These are phyloP conservation scores for Octopus bimaculoides DNA, from an alignment of 1,140 invertebrate species.

Conservation along the genomic window DNA sequence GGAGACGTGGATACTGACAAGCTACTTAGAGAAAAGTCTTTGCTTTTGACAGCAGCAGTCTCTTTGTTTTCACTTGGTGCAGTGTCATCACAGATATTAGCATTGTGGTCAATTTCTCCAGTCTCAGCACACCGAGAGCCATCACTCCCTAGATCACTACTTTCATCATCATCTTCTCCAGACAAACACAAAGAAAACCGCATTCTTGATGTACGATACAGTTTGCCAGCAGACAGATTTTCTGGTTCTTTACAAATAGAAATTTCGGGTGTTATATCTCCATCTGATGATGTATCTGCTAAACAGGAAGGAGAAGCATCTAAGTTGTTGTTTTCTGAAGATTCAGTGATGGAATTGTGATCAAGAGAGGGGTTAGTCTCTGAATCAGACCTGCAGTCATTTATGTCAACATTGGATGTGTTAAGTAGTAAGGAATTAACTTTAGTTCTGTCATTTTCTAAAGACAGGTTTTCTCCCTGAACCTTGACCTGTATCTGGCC, in stretches of 20 bases:
- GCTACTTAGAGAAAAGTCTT: background rate
- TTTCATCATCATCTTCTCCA: background rate
- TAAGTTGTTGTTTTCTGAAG: no score
- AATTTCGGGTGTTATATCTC: background rate
- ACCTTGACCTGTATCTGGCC: no score
- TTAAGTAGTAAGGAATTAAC: no score
- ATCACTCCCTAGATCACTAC: background rate
- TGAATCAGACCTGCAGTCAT: no score
- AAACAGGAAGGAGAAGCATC: background rate
- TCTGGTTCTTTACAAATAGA: background rate
- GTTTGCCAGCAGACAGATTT: background rate
- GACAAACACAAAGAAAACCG: background rate
- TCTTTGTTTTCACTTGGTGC: background rate
- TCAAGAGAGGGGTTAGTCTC: no score
- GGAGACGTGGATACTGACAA: background rate
- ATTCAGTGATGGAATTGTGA: no score
- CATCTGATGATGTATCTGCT: background rate
- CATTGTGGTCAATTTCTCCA: slow-evolving; percentile 4
- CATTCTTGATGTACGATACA: background rate
- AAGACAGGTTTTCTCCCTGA: no score
- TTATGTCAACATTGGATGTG: no score
- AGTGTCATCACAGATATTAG: background rate
- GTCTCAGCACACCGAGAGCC: background rate
- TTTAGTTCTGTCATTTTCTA: no score
- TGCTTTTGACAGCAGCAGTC: background rate